These are phyloP conservation scores for Solenodon paradoxus DNA, from an alignment of 2,113 vertebrate genomes.

Conservation along the genomic window DNA sequence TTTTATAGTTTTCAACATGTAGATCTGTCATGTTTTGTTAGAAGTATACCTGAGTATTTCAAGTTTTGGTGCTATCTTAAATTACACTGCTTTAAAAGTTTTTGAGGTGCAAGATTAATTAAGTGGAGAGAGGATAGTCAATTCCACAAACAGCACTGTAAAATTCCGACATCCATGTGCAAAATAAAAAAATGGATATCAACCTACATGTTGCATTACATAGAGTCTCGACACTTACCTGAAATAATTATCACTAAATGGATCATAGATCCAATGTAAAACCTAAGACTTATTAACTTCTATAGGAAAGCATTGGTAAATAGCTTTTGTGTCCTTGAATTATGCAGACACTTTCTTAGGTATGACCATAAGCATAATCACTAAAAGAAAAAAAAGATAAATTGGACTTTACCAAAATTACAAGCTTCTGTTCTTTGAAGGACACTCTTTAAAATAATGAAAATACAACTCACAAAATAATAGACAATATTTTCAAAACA, in stretches of 20 bases:
- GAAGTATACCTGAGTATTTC: background rate
- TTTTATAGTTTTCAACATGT: too few species aligned
- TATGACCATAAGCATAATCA: background rate
- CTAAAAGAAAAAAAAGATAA: background rate
- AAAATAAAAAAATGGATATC: background rate
- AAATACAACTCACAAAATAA: background rate
- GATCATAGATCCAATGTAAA: background rate
- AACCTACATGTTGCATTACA: background rate
- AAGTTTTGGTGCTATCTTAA: background rate
- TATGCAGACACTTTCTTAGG: background rate
- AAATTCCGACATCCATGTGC: background rate
- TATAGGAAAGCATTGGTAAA: background rate
- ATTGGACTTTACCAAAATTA: background rate
- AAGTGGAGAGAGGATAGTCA: background rate
- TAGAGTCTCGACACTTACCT: background rate
- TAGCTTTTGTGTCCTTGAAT: background rate
- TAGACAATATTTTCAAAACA: background rate
- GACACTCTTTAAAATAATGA: background rate
- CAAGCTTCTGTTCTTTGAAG: background rate
- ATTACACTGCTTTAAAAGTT: background rate
- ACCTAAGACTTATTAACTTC: background rate
- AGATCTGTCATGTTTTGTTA: background rate
- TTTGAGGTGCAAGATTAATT: background rate
- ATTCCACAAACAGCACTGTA: background rate
- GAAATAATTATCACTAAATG: background rate